Evolutionary conservation across 1,140 invertebrate genomes (phyloP).

Genomic region (Magallana gigas): DNA sequence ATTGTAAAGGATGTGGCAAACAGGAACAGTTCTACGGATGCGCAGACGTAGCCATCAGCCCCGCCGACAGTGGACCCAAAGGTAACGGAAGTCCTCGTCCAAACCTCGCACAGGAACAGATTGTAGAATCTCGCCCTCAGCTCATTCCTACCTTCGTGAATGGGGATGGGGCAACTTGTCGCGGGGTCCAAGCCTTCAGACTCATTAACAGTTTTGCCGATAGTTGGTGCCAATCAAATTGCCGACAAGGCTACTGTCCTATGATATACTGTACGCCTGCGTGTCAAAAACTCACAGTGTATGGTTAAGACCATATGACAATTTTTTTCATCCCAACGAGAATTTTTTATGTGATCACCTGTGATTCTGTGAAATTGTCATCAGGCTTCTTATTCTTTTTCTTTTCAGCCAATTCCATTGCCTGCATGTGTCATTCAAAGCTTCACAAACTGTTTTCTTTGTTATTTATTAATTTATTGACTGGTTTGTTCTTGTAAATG

Average conservation of each 20-base stretch:
- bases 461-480: neutral
- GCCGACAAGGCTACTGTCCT: constrained; percentile 8
- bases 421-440: neutral
- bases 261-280: neutral
- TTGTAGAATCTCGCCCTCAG: neutral
- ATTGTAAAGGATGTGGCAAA: constrained; percentile 65
- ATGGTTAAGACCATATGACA: neutral
- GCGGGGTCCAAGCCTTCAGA: neutral
- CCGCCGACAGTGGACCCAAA: neutral
- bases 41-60: constrained; percentile 68
- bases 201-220: neutral
- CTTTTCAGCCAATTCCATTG: neutral
- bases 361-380: too few species aligned
- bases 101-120: neutral
- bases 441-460: neutral
- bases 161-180: neutral
- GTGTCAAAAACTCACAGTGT: neutral
- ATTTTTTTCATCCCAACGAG: too few species aligned
- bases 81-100: neutral
- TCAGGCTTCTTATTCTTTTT: neutral
- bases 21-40: constrained; percentile 73
- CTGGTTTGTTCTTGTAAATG: neutral
- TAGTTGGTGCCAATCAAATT: constrained; percentile 17
- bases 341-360: too few species aligned
- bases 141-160: neutral